phyloP scores from a whole-genome alignment of 1,140 invertebrate genomes.

The Paracyclopina nana region DNA sequence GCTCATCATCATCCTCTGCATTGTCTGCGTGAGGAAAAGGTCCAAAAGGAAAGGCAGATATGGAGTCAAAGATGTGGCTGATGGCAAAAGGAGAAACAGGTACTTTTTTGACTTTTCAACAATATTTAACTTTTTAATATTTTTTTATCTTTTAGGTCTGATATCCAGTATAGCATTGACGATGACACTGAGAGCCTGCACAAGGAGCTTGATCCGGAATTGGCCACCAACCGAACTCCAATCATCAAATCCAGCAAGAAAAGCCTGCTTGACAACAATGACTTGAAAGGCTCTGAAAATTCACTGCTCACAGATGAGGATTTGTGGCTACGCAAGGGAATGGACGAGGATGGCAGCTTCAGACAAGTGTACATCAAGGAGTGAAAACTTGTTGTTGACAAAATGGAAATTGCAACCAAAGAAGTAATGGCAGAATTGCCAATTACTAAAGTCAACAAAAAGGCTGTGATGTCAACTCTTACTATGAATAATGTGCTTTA shows the following conservation, averaged over 20 bases:
- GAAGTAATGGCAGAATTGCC: too few species aligned
- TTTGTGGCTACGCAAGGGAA: background rate
- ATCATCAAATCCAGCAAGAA: background rate
- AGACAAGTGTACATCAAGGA: too few species aligned
- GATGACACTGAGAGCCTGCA: background rate
- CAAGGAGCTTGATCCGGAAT: background rate
- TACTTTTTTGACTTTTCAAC: background rate
- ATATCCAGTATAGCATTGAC: background rate
- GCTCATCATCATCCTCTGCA: background rate
- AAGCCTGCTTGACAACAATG: background rate
- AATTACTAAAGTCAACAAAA: too few species aligned
- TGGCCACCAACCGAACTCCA: background rate
- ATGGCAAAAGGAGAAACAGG: too few species aligned
- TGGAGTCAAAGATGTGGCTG: background rate
- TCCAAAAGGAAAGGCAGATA: background rate
- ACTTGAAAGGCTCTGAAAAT: slow-evolving; percentile 1
- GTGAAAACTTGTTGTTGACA: too few species aligned
- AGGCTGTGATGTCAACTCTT: too few species aligned
- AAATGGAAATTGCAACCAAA: too few species aligned
- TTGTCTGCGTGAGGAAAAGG: background rate
- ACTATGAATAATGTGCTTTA: too few species aligned
- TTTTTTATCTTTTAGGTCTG: background rate
- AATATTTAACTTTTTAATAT: background rate
- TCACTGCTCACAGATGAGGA: slow-evolving; percentile 1
- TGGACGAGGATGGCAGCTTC: slow-evolving; percentile 2